These are phyloP conservation scores for Gavialis gangeticus DNA, from an alignment of 2,113 vertebrate genomes.

Conservation along the genomic window DNA sequence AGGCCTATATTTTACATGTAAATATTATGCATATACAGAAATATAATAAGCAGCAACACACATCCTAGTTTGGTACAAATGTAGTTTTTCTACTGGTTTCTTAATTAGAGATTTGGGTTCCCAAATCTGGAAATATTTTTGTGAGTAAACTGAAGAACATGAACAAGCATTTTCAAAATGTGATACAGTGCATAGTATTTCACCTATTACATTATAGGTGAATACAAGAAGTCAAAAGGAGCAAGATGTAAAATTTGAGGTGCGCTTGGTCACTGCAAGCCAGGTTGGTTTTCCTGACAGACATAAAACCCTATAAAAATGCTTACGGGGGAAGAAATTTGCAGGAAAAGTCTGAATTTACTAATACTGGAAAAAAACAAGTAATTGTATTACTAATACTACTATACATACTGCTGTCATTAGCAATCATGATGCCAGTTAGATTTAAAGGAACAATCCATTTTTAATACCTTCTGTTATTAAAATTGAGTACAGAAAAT, in stretches of 20 bases:
- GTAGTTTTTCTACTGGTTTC: neutral
- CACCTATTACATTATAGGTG: neutral
- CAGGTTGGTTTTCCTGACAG: neutral
- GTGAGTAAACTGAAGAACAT: neutral
- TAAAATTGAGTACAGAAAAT: neutral
- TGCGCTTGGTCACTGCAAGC: neutral
- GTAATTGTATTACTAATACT: neutral
- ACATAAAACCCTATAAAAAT: neutral
- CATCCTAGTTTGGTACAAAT: neutral
- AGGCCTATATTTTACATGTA: conserved; percentile 57
- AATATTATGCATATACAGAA: conserved; percentile 68
- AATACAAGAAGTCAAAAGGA: neutral
- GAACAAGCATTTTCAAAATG: neutral
- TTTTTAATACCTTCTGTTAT: neutral
- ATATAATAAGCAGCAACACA: neutral
- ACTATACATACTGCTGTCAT: neutral
- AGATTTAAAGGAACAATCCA: neutral
- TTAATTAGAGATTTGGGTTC: neutral
- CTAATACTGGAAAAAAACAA: neutral
- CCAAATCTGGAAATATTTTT: conserved; percentile 23
- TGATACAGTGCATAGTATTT: neutral
- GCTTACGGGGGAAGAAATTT: neutral
- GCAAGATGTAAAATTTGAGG: neutral
- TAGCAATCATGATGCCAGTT: neutral
- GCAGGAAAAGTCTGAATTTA: neutral